phyloP scores from a whole-genome alignment of 2,797 vertebrate genomes.

The Iguana delicatissima region DNA sequence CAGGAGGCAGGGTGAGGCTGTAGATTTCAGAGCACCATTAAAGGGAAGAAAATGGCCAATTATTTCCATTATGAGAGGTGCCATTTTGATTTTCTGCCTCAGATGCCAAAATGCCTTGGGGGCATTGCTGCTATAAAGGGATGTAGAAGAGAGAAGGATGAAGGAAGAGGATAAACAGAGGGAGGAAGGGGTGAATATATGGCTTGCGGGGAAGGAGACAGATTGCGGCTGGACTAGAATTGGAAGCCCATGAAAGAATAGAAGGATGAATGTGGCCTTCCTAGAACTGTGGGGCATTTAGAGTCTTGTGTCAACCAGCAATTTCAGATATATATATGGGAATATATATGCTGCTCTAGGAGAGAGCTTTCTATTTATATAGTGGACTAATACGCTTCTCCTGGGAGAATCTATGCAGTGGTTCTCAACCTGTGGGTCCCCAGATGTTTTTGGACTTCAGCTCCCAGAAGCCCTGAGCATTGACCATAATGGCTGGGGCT shows the following conservation, averaged over 20 bases:
- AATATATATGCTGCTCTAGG: neutral
- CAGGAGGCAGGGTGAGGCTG: neutral
- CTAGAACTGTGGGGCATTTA: neutral
- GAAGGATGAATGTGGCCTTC: neutral
- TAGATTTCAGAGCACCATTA: neutral
- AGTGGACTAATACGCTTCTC: neutral
- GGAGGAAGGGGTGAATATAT: neutral
- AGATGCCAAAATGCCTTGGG: neutral
- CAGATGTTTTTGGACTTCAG: too few relatives aligned
- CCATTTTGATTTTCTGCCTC: constrained; percentile 24
- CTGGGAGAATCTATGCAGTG: constrained; percentile 13
- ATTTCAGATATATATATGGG: neutral
- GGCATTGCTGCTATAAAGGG: neutral
- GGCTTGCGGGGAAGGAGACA: neutral
- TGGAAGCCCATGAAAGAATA: neutral
- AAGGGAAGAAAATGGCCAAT: constrained; percentile 14
- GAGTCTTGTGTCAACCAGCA: neutral
- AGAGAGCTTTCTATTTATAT: neutral
- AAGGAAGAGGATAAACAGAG: neutral
- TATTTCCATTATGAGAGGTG: constrained; percentile 17
- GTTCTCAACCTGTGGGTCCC: too few relatives aligned
- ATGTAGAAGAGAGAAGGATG: neutral
- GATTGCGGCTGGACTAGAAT: neutral
- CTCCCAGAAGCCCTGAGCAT: too few relatives aligned
- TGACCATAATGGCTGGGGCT: too few relatives aligned